Evolutionary conservation across 2,113 vertebrate species (phyloP).

Genomic region (Vireo altiloquus): DNA sequence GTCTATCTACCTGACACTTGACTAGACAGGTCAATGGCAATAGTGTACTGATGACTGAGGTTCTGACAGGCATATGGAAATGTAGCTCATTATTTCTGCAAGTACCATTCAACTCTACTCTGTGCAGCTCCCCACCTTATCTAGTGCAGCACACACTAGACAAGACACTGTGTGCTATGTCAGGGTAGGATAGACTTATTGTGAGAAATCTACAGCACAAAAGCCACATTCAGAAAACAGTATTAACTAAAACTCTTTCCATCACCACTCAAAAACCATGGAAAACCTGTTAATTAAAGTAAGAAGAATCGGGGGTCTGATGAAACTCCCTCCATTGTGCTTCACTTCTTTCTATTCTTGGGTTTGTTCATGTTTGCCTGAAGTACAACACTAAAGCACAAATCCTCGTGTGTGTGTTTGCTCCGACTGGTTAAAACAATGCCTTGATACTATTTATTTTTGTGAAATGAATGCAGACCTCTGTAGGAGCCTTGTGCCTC

Average conservation of each 20-base stretch:
- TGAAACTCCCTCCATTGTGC: neutral
- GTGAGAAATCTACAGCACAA: neutral
- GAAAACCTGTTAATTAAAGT: neutral
- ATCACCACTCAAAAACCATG: neutral
- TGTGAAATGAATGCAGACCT: neutral
- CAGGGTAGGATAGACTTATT: neutral
- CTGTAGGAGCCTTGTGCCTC: conserved; percentile 35
- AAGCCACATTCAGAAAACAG: neutral
- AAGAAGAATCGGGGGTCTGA: neutral
- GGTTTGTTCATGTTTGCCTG: neutral
- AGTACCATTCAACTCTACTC: neutral
- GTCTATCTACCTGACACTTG: neutral
- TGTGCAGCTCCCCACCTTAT: neutral
- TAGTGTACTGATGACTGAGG: neutral
- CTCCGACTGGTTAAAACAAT: conserved; percentile 5
- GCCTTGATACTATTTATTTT: conserved; percentile 18
- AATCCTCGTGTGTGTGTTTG: neutral
- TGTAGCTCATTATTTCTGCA: neutral
- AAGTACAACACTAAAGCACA: neutral
- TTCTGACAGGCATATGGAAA: neutral
- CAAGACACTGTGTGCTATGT: fast-evolving
- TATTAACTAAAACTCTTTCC: neutral
- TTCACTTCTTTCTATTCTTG: neutral
- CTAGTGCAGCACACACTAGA: neutral
- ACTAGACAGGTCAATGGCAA: neutral